Conservation (phyloP, 2,113 vertebrate species). For the Epinephelus lanceolatus region DNA sequence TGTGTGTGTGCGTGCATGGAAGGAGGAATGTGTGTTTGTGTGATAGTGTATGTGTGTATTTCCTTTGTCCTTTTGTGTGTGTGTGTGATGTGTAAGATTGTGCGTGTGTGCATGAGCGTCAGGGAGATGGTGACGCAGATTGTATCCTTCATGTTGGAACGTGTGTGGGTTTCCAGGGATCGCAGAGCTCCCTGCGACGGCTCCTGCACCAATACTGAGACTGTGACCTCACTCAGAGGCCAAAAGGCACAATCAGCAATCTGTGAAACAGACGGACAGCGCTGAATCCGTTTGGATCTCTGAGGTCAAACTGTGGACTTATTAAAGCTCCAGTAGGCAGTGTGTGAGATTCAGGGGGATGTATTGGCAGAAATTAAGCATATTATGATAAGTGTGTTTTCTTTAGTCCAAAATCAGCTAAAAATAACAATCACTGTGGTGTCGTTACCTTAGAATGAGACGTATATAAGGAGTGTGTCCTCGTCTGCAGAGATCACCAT, state of each 20-base stretch:
- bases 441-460: no score
- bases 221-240: background rate
- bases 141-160: conserved; percentile 15
- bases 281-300: no score
- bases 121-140: conserved; percentile 1
- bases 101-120: background rate
- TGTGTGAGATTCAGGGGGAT: no score
- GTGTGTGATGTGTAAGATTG: background rate
- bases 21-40: background rate
- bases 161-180: background rate
- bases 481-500: no score
- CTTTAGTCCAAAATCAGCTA: no score
- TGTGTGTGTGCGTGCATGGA: background rate
- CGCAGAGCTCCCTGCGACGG: background rate
- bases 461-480: no score
- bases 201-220: background rate
- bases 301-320: no score
- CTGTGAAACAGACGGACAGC: no score
- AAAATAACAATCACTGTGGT: no score
- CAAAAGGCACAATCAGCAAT: background rate
- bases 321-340: no score
- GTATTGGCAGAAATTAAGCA: no score
- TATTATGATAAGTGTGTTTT: no score
- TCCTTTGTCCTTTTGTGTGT: background rate
- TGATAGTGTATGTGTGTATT: background rate